Evolutionary conservation across 2,797 vertebrate species (phyloP).

Genomic region (Sphenodon punctatus): DNA sequence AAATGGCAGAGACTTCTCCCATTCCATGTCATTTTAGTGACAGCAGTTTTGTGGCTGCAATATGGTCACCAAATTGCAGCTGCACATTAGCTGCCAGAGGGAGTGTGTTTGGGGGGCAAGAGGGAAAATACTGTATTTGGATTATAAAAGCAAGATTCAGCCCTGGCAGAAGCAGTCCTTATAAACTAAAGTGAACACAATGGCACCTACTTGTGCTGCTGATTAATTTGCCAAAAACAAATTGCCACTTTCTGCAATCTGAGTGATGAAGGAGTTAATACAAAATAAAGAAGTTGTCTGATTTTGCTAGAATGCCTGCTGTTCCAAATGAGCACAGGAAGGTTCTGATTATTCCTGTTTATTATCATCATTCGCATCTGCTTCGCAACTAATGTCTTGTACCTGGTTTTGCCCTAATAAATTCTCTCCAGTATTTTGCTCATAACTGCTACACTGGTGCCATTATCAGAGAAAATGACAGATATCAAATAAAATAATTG

Average conservation of each 20-base stretch:
- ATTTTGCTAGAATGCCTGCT: background rate
- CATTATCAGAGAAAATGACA: background rate
- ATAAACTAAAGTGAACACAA: background rate
- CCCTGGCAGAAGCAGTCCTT: background rate
- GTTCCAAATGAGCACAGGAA: background rate
- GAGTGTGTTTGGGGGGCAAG: too few relatives aligned
- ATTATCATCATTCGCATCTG: background rate
- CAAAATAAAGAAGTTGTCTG: background rate
- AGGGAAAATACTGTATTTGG: background rate
- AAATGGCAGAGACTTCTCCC: too few relatives aligned
- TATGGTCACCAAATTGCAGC: too few relatives aligned
- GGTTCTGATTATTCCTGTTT: background rate
- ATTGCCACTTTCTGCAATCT: background rate
- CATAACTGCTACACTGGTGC: fast-evolving
- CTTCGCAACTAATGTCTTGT: background rate
- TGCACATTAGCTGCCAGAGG: too few relatives aligned
- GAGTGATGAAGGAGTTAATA: background rate
- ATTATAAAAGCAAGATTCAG: background rate
- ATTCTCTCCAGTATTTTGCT: background rate
- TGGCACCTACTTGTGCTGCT: too few relatives aligned
- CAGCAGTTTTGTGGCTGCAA: too few relatives aligned
- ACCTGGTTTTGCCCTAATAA: background rate
- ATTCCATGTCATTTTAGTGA: too few relatives aligned
- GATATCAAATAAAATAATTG: too few relatives aligned
- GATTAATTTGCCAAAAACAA: background rate